These are phyloP conservation scores for Saccostrea echinata DNA, from an alignment of 1,140 invertebrate genomes.

Conservation along the genomic window DNA sequence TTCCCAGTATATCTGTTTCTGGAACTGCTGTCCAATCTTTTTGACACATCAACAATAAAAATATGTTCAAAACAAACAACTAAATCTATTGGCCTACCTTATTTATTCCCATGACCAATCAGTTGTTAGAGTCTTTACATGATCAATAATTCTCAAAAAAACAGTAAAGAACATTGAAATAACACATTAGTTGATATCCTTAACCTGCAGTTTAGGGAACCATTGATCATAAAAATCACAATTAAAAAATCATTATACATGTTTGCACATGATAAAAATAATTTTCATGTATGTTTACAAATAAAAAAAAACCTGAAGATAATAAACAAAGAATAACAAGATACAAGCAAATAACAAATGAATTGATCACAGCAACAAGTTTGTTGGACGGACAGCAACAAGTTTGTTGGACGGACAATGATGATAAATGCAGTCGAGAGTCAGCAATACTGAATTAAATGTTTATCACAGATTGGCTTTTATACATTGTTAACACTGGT, in stretches of 20 bases:
- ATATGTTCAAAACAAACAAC: not conserved
- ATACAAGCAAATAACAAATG: not conserved
- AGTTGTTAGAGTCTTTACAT: not conserved
- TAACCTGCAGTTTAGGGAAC: not conserved
- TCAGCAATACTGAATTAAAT: constrained; percentile 15
- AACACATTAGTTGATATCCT: not conserved
- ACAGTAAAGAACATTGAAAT: not conserved
- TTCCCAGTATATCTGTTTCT: too few species aligned
- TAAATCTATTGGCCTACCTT: not conserved
- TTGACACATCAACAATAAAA: too few species aligned
- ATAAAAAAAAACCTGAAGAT: too few species aligned
- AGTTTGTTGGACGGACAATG: not conserved
- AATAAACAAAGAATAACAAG: not conserved
- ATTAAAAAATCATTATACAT: not conserved
- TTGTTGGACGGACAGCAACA: constrained; percentile 1
- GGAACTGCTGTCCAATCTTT: too few species aligned
- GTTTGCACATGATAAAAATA: too few species aligned
- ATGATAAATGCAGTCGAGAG: not conserved
- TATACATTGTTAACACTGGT: not conserved
- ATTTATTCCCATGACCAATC: not conserved
- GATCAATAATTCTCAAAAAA: not conserved
- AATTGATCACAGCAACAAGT: not conserved
- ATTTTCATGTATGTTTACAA: too few species aligned
- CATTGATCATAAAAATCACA: not conserved
- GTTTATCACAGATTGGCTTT: constrained; percentile 20